Evolutionary conservation across 2,113 vertebrate species (phyloP).

Genomic region (Ictalurus furcatus): DNA sequence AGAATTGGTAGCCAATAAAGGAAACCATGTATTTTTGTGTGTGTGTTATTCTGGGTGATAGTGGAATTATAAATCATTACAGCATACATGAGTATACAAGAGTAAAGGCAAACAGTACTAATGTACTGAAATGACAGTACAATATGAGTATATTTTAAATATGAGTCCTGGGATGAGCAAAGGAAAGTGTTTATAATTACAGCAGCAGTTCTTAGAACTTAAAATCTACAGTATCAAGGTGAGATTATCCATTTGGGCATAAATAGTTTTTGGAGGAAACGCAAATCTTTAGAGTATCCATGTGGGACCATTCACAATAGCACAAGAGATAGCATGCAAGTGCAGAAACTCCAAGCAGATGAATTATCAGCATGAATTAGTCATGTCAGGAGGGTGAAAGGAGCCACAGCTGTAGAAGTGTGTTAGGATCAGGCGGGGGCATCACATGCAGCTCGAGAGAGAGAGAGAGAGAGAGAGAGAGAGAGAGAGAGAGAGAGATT

Average conservation of each 20-base stretch:
- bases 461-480: neutral
- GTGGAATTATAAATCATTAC: neutral
- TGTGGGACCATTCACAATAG: neutral
- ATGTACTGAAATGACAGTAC: neutral
- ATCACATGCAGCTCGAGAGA: neutral
- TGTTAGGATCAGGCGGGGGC: too few species aligned
- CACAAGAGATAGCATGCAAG: neutral
- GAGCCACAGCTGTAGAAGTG: neutral
- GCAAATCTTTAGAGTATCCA: neutral
- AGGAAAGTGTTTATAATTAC: neutral
- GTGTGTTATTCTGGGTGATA: neutral
- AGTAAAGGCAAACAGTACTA: neutral
- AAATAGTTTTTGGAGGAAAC: neutral
- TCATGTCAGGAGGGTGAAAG: neutral
- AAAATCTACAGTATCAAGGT: neutral
- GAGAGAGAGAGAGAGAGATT: neutral
- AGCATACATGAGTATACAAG: neutral
- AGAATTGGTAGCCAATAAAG: neutral
- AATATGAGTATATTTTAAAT: neutral
- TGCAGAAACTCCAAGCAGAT: neutral
- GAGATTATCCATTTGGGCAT: neutral
- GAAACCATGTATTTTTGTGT: neutral
- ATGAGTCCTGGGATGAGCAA: neutral
- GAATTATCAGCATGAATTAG: neutral
- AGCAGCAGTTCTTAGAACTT: neutral